These are phyloP conservation scores for Catharus minimus DNA, from an alignment of 2,113 vertebrate species.

Conservation along the genomic window DNA sequence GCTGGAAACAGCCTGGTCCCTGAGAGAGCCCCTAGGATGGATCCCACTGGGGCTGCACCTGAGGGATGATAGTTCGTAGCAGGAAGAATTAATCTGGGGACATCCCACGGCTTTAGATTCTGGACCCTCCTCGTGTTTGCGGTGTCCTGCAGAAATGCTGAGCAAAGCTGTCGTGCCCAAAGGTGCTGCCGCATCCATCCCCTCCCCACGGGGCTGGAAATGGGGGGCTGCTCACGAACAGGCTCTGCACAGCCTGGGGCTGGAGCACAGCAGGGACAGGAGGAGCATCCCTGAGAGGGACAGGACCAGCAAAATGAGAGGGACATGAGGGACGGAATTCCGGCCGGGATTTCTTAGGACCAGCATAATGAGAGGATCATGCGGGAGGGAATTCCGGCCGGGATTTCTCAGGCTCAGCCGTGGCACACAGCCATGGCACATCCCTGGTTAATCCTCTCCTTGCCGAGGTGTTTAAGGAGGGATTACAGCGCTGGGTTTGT, in stretches of 20 bases:
- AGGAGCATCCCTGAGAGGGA: rapidly evolving
- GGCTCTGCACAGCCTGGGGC: rapidly evolving
- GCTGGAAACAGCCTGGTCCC: not conserved
- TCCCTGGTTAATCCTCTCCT: not conserved
- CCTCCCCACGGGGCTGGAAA: not conserved
- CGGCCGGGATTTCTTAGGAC: not conserved
- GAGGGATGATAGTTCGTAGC: rapidly evolving
- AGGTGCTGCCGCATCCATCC: not conserved
- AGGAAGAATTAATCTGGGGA: not conserved
- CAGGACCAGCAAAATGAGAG: rapidly evolving
- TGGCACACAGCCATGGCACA: not conserved
- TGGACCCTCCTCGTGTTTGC: not conserved
- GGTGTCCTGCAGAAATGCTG: rapidly evolving
- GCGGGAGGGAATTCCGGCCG: rapidly evolving
- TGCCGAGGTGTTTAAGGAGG: not conserved
- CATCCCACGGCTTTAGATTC: not conserved
- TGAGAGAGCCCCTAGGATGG: rapidly evolving
- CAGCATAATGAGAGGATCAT: too few species aligned
- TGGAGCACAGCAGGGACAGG: rapidly evolving
- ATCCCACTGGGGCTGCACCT: rapidly evolving
- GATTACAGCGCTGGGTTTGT: not conserved
- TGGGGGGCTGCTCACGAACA: rapidly evolving
- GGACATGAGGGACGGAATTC: not conserved
- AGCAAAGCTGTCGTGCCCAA: not conserved
- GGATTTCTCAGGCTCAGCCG: not conserved